Percentiles rank a stretch among this genome's conserved stretches.
Evolutionary conservation across 2,888 invertebrate species (phyloP).

Genomic region (Spisula subtruncata): DNA sequence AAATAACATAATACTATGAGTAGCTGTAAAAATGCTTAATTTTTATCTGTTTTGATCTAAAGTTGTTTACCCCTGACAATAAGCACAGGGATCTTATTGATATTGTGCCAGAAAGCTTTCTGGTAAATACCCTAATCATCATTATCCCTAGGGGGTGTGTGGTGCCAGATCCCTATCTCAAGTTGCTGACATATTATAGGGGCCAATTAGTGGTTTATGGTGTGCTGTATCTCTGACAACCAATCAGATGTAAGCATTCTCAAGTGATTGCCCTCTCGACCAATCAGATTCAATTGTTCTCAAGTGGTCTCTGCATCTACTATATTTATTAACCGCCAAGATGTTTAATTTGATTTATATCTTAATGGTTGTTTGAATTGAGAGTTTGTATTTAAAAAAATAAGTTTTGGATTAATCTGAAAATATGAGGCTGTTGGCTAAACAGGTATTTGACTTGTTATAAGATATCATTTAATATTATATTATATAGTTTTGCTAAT

Average conservation of each 20-base stretch:
- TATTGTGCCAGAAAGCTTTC: neutral
- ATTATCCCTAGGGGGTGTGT: conserved; percentile 28
- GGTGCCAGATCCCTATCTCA: conserved; percentile 34
- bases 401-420: neutral
- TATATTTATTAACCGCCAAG: conserved; percentile 42
- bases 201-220: conserved; percentile 57
- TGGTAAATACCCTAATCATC: neutral
- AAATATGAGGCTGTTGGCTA: conserved; percentile 44
- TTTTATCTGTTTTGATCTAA: too few relatives aligned
- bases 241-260: conserved; percentile 42
- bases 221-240: conserved; percentile 20
- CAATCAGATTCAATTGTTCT: conserved; percentile 28
- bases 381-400: neutral
- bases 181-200: conserved; percentile 47
- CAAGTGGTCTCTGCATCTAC: conserved; percentile 30
- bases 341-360: conserved; percentile 28
- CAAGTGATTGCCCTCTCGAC: conserved; percentile 17
- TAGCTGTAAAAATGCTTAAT: too few relatives aligned
- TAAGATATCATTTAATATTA: neutral
- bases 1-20: too few relatives aligned
- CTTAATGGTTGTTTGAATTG: conserved; percentile 5
- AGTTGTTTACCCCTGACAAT: too few relatives aligned
- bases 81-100: neutral
- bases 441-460: conserved; percentile 27
- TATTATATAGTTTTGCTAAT: neutral